These are phyloP conservation scores for Blastomussa wellsi DNA, from an alignment of 92 coral and sea anemone species.

Conservation along the genomic window DNA sequence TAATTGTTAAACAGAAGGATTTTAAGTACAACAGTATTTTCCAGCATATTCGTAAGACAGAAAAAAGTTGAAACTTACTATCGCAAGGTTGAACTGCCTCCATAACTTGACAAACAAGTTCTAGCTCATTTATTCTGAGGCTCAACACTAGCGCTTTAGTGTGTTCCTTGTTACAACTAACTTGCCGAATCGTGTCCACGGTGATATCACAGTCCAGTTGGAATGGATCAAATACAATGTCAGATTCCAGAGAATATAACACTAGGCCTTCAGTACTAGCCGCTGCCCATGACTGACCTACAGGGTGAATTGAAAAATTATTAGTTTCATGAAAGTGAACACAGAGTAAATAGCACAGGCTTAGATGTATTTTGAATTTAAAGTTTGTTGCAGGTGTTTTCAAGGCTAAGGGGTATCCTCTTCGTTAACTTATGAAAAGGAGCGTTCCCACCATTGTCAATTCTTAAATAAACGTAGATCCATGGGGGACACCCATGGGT, in stretches of 20 bases:
- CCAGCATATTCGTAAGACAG: background rate
- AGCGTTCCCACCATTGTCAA: no score
- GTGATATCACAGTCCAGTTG: conserved; percentile 92
- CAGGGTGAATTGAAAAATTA: no score
- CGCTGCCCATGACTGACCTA: conserved; percentile 98
- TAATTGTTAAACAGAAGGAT: no score
- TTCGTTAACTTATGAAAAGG: no score
- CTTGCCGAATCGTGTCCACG: conserved; percentile 68
- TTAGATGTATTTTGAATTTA: no score
- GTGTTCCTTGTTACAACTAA: conserved; percentile 69
- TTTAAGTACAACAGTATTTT: background rate
- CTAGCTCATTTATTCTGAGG: conserved; percentile 86
- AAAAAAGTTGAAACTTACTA: conserved; percentile 61
- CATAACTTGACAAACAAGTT: conserved; percentile 82
- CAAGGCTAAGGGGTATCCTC: no score
- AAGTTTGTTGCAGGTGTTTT: no score
- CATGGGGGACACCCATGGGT: no score
- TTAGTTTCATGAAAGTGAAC: no score
- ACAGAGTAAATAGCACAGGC: no score
- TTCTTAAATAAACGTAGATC: no score
- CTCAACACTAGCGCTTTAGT: conserved; percentile 83
- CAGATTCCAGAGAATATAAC: conserved; percentile 84
- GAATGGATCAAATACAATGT: conserved; percentile 92
- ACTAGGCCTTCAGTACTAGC: conserved; percentile 93
- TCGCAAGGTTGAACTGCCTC: conserved; percentile 78